Evolutionary conservation across 2,888 invertebrate genomes (phyloP).

Genomic region (Prosopocoilus inquinatus): DNA sequence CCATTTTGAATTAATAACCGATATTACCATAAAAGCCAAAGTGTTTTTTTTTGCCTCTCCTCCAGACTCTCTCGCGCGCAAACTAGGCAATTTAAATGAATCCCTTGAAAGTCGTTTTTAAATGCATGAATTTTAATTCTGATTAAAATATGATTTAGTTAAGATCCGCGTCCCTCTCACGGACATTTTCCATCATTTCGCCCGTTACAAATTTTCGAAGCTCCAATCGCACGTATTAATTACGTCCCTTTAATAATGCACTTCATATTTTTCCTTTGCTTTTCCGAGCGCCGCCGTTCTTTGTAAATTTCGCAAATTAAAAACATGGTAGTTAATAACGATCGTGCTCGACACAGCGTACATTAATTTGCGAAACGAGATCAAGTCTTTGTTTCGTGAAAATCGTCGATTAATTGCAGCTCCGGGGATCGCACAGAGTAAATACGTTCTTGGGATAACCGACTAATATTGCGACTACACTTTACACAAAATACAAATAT

Average conservation of each 20-base stretch:
- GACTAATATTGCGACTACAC: not conserved
- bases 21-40: constrained; percentile 15
- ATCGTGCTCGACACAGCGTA: constrained; percentile 31
- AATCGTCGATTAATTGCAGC: constrained; percentile 46
- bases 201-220: constrained; percentile 17
- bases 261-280: constrained; percentile 21
- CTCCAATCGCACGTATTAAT: not conserved
- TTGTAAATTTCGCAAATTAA: constrained; percentile 26
- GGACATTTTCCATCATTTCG: constrained; percentile 1
- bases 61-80: not conserved
- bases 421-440: constrained; percentile 37
- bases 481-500: no score
- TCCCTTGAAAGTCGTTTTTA: constrained; percentile 16
- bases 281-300: constrained; percentile 22
- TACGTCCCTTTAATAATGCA: constrained; percentile 5
- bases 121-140: constrained; percentile 23
- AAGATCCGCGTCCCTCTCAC: constrained; percentile 5
- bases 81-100: constrained; percentile 3
- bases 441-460: constrained; percentile 25
- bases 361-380: constrained; percentile 41
- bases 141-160: constrained; percentile 26
- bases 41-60: not conserved
- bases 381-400: constrained; percentile 42
- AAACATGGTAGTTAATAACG: constrained; percentile 19
- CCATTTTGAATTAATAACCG: constrained; percentile 11